Percentiles rank a stretch among this genome's conserved stretches.
Evolutionary conservation across 2,888 invertebrate genomes (phyloP).

Genomic region (Clepsis dumicolana): DNA sequence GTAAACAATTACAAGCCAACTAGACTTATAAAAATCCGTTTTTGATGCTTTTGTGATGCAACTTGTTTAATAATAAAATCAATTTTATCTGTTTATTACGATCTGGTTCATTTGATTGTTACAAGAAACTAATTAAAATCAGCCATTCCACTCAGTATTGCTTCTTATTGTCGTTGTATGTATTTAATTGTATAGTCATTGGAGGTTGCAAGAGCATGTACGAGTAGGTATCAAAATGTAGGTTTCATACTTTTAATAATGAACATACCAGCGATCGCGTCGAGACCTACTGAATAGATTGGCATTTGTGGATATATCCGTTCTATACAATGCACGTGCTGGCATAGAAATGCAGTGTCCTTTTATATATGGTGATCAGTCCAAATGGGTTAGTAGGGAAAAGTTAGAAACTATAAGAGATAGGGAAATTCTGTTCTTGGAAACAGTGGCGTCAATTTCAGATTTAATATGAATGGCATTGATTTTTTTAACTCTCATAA

Average conservation of each 20-base stretch:
- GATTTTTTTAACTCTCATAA: too few relatives aligned
- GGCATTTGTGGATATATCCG: slow-evolving; percentile 5
- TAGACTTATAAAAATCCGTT: too few relatives aligned
- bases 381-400: too few relatives aligned
- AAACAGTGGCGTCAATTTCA: too few relatives aligned
- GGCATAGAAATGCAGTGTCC: slow-evolving; percentile 20
- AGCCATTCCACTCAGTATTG: neutral
- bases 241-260: slow-evolving; percentile 1
- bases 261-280: slow-evolving; percentile 22
- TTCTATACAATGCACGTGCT: slow-evolving; percentile 13
- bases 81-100: neutral
- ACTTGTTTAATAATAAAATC: neutral
- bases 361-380: slow-evolving; percentile 10
- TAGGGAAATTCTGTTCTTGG: too few relatives aligned
- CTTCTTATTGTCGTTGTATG: neutral
- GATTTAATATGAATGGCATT: too few relatives aligned
- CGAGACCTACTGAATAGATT: slow-evolving; percentile 7
- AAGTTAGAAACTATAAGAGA: too few relatives aligned
- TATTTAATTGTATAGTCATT: too few relatives aligned
- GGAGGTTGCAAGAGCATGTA: neutral
- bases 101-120: neutral
- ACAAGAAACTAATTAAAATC: neutral
- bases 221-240: neutral
- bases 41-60: too few relatives aligned
- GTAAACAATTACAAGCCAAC: too few relatives aligned